Conservation (phyloP, 2,113 vertebrate species). For the Brienomyrus longianalis region DNA sequence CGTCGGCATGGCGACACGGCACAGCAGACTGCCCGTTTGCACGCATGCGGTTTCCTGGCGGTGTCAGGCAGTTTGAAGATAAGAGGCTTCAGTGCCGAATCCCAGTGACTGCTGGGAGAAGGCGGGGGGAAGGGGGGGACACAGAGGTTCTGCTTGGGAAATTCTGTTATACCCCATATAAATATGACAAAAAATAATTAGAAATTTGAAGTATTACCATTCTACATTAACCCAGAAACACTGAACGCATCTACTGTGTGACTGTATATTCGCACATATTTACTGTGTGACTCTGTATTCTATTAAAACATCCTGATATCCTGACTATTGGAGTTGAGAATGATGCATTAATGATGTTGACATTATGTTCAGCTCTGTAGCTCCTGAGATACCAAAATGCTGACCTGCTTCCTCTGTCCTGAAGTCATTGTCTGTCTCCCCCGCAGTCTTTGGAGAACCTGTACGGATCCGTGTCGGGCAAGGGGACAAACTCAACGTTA, state of each 20-base stretch:
- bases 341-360: not conserved
- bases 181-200: not conserved
- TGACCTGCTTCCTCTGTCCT: not conserved
- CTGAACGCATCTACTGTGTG: not conserved
- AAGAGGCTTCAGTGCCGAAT: not conserved
- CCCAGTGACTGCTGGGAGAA: not conserved
- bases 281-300: not conserved
- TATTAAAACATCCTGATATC: not conserved
- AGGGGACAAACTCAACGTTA: constrained; percentile 47
- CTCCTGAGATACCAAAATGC: not conserved
- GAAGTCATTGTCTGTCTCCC: not conserved
- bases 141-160: not conserved
- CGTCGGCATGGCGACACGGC: not conserved
- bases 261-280: not conserved
- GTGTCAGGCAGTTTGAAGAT: not conserved
- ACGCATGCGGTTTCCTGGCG: constrained; percentile 17
- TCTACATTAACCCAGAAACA: not conserved
- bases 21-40: not conserved
- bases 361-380: not conserved
- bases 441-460: constrained; percentile 82
- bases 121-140: not conserved
- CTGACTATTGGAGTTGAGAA: not conserved
- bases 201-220: not conserved
- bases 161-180: not conserved
- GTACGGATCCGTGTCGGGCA: constrained; percentile 55